phyloP scores from a whole-genome alignment of 2,888 invertebrate species.

The Synanthedon andrenaeformis region DNA sequence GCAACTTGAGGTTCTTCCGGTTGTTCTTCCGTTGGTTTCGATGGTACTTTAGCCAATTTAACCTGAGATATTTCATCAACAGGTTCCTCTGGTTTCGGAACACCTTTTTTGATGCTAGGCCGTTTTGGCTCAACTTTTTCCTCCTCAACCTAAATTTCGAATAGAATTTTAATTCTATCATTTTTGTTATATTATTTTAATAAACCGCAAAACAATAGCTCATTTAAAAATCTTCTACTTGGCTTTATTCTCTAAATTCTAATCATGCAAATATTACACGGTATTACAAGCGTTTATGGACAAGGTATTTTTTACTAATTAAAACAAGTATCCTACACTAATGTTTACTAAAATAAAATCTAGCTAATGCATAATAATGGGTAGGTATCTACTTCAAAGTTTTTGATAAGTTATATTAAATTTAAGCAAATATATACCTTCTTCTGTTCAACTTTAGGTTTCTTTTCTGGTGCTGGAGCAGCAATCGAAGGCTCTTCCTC shows the following conservation, averaged over 20 bases:
- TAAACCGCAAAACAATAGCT: too few species aligned
- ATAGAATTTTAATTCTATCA: background rate
- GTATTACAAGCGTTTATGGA: too few species aligned
- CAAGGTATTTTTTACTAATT: too few species aligned
- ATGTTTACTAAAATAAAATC: too few species aligned
- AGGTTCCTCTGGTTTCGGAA: constrained; percentile 52
- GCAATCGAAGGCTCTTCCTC: constrained; percentile 53
- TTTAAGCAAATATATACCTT: constrained; percentile 26
- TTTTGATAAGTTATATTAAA: background rate
- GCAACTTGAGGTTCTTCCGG: constrained; percentile 51
- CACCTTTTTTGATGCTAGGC: constrained; percentile 52
- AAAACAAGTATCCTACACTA: too few species aligned
- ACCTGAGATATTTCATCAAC: constrained; percentile 55
- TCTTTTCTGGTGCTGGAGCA: constrained; percentile 45
- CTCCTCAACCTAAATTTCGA: constrained; percentile 40
- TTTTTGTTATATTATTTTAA: background rate
- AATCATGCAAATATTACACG: too few species aligned
- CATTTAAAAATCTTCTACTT: too few species aligned
- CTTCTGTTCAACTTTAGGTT: constrained; percentile 36
- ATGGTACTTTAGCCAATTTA: constrained; percentile 47
- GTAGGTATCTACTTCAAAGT: background rate
- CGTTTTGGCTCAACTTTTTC: constrained; percentile 39
- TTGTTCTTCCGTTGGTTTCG: constrained; percentile 43
- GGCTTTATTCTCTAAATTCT: too few species aligned
- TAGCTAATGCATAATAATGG: too few species aligned